Percentiles rank a stretch among this genome's conserved stretches.
Conservation (phyloP, 2,113 vertebrate species). For the Eira barbara region DNA sequence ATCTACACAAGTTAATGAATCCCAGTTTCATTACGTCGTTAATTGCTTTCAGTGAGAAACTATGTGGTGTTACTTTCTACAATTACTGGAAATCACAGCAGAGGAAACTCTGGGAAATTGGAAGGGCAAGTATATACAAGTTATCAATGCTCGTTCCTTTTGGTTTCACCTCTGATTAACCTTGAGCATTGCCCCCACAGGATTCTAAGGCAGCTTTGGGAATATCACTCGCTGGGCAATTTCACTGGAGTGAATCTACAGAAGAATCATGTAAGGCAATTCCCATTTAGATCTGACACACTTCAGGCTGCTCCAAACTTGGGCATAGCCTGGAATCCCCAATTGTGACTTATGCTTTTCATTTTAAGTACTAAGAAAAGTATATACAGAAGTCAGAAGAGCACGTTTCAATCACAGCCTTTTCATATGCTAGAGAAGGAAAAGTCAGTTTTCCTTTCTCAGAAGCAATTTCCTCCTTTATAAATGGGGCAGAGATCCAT, state of each 20-base stretch:
- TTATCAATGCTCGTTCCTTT: neutral
- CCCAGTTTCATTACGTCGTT: slow-evolving; percentile 56
- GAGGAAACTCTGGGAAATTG: slow-evolving; percentile 38
- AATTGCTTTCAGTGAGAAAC: slow-evolving; percentile 23
- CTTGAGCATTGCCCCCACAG: neutral
- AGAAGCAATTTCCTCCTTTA: neutral
- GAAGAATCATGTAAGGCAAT: neutral
- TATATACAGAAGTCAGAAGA: neutral
- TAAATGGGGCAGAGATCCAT: neutral
- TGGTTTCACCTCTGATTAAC: neutral
- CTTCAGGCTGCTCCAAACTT: neutral
- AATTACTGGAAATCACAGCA: slow-evolving; percentile 16
- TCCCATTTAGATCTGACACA: neutral
- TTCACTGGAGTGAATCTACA: neutral
- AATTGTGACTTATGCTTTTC: neutral
- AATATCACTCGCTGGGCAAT: neutral
- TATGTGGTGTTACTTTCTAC: slow-evolving; percentile 13
- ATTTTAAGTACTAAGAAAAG: slow-evolving; percentile 12
- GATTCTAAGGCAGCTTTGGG: neutral
- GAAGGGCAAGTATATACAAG: neutral
- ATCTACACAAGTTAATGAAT: slow-evolving; percentile 40
- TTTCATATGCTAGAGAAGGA: neutral
- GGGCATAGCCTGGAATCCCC: neutral
- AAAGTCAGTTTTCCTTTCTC: neutral
- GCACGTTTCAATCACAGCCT: neutral